Percentiles rank a stretch among this genome's conserved stretches.
These are phyloP conservation scores for Tapera naevia DNA, from an alignment of 2,797 vertebrate genomes.

Conservation along the genomic window DNA sequence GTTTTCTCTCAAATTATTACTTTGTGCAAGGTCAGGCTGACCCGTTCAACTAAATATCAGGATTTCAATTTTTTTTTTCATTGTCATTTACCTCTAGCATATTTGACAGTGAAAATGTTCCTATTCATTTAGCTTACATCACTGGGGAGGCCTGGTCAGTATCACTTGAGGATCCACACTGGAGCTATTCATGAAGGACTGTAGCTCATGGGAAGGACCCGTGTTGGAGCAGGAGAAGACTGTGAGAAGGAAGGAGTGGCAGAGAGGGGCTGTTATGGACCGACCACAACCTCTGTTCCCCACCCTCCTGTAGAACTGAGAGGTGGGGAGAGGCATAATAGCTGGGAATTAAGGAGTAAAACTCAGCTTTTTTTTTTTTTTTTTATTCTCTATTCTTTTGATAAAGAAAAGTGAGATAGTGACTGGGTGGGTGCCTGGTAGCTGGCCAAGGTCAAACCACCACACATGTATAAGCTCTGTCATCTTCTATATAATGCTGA, in stretches of 20 bases:
- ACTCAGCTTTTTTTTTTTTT: not conserved
- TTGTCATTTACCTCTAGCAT: not conserved
- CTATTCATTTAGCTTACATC: not conserved
- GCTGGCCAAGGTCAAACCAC: not conserved
- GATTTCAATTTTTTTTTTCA: not conserved
- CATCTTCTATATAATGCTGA: not conserved
- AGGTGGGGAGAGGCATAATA: not conserved
- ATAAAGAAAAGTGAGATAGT: not conserved
- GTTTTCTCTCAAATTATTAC: not conserved
- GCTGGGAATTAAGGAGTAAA: not conserved
- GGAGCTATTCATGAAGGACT: not conserved
- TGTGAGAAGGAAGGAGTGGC: not conserved
- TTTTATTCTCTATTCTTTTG: not conserved
- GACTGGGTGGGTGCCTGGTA: not conserved
- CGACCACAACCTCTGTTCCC: rapidly evolving
- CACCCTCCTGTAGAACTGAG: not conserved
- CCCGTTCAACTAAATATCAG: not conserved
- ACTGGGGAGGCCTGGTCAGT: not conserved
- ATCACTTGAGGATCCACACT: not conserved
- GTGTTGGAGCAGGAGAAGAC: rapidly evolving
- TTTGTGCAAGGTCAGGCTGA: not conserved
- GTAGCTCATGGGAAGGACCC: not conserved
- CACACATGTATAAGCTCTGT: not conserved
- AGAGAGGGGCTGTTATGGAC: not conserved
- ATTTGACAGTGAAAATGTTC: not conserved